Evolutionary conservation across 2,113 vertebrate species (phyloP).

Genomic region (Eurystomus gularis): DNA sequence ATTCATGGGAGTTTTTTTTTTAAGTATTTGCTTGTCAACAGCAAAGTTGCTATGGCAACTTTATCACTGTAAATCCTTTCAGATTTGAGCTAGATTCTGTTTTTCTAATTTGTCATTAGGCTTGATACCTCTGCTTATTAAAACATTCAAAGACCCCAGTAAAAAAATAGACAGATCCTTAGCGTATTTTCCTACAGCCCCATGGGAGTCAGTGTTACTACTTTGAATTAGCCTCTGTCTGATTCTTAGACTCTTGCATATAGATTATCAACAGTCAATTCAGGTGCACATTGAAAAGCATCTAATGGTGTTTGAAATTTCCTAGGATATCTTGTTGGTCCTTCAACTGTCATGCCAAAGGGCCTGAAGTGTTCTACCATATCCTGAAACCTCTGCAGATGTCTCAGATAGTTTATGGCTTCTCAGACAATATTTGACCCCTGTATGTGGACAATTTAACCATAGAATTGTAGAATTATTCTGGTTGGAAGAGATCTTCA

Average conservation of each 20-base stretch:
- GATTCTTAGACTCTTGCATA: neutral
- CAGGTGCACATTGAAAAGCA: neutral
- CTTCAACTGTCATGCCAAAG: neutral
- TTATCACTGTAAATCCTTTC: neutral
- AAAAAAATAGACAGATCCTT: neutral
- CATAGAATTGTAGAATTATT: neutral
- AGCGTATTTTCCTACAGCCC: neutral
- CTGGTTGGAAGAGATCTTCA: too few species aligned
- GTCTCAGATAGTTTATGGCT: neutral
- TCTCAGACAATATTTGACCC: neutral
- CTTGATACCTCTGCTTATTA: neutral
- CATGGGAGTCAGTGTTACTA: neutral
- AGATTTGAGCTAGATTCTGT: neutral
- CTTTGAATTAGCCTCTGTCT: neutral
- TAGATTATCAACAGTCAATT: neutral
- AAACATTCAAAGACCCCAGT: neutral
- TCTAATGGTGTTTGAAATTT: neutral
- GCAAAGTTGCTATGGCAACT: neutral
- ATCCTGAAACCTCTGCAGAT: neutral
- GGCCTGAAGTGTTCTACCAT: neutral
- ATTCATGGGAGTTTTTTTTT: neutral
- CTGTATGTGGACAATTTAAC: neutral
- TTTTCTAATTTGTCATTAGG: neutral
- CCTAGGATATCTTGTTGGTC: neutral
- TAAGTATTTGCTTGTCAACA: neutral